phyloP scores from a whole-genome alignment of 35 echinoderm and acorn worm species.

The Amphiura filiformis region DNA sequence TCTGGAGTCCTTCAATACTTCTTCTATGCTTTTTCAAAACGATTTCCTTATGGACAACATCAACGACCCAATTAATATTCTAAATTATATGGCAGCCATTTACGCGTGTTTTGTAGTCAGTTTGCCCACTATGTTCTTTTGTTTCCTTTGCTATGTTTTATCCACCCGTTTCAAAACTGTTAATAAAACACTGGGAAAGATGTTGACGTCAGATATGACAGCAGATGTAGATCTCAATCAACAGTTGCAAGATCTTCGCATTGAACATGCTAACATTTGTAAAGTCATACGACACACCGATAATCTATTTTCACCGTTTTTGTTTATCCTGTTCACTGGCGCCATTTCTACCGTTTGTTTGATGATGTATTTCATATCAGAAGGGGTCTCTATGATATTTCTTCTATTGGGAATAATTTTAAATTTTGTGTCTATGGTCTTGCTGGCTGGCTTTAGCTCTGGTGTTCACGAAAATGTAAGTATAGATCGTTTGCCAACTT shows the following conservation, averaged over 20 bases:
- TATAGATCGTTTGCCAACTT: too few relatives aligned
- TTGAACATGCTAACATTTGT: not conserved
- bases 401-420: not conserved
- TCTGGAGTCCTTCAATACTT: too few relatives aligned
- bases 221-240: not conserved
- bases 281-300: not conserved
- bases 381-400: not conserved
- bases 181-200: not conserved
- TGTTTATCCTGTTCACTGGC: not conserved
- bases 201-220: not conserved
- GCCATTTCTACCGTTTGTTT: not conserved
- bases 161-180: not conserved
- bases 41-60: too few relatives aligned
- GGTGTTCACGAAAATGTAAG: not conserved
- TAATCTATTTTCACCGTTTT: not conserved
- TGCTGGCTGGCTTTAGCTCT: too few relatives aligned
- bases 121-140: not conserved
- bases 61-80: too few relatives aligned
- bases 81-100: too few relatives aligned
- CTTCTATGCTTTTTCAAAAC: too few relatives aligned
- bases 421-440: too few relatives aligned
- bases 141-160: not conserved
- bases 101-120: too few relatives aligned
- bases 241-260: not conserved
- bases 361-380: too few relatives aligned